Conservation (phyloP, 1,140 invertebrate species). For the Zaprionus ornatus region DNA sequence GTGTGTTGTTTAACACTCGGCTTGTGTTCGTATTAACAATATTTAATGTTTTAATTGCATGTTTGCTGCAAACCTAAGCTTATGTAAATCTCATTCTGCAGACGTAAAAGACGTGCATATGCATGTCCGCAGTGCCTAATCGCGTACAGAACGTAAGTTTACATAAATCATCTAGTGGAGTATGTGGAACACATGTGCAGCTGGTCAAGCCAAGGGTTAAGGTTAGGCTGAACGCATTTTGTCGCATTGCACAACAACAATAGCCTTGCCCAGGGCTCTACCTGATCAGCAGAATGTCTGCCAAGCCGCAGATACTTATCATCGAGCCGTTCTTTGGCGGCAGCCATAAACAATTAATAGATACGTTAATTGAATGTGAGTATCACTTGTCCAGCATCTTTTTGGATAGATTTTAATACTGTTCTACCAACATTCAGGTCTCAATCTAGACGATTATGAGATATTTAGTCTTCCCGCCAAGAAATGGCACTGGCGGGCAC, state of each 20-base stretch:
- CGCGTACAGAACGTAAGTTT: not conserved
- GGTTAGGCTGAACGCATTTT: conserved; percentile 29
- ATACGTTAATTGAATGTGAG: conserved; percentile 84
- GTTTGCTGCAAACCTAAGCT: not conserved
- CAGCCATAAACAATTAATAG: conserved; percentile 89
- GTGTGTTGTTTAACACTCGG: conserved; percentile 25
- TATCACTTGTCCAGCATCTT: not conserved
- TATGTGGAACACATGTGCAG: conserved; percentile 33
- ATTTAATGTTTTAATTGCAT: not conserved
- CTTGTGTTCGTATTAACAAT: not conserved
- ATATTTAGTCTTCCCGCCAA: conserved; percentile 87
- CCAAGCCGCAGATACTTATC: conserved; percentile 78
- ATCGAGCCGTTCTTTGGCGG: conserved; percentile 90
- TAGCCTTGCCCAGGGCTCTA: not conserved
- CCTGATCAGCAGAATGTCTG: conserved; percentile 22
- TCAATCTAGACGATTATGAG: conserved; percentile 74
- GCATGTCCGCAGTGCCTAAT: not conserved
- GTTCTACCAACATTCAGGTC: conserved; percentile 48
- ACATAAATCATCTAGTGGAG: conserved; percentile 6
- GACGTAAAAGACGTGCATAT: not conserved
- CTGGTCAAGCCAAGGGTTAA: conserved; percentile 37
- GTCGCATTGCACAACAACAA: conserved; percentile 33
- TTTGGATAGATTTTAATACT: not conserved
- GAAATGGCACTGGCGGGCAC: conserved; percentile 92
- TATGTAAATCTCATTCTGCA: not conserved